Conservation (phyloP, 1,140 invertebrate species). For the Andrena cerasifolii region DNA sequence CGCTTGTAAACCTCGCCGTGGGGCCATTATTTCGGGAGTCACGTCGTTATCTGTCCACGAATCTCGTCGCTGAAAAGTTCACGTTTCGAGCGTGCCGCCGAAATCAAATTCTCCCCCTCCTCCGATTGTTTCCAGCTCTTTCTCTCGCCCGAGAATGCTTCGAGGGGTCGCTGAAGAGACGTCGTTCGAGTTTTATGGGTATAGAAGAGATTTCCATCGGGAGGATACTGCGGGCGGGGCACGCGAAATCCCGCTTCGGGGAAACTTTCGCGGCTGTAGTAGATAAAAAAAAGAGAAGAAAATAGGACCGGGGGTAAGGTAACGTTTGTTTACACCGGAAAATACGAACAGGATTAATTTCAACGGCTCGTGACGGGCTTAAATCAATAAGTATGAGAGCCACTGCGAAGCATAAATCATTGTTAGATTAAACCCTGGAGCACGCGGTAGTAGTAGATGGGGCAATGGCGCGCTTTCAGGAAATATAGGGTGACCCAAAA, state of each 20-base stretch:
- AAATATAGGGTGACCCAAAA: constrained; percentile 79
- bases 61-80: constrained; percentile 19
- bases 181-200: constrained; percentile 5
- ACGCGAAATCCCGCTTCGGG: background rate
- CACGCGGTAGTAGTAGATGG: constrained; percentile 69
- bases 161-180: background rate
- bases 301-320: no score
- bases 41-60: constrained; percentile 12
- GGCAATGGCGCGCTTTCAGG: constrained; percentile 74
- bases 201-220: constrained; percentile 5
- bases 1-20: constrained; percentile 6
- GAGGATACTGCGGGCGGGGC: background rate
- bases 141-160: background rate
- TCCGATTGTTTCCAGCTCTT: background rate
- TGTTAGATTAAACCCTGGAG: constrained; percentile 81
- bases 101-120: constrained; percentile 3
- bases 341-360: constrained; percentile 28
- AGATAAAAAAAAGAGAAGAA: background rate
- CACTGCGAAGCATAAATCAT: constrained; percentile 79
- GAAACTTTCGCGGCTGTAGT: no score
- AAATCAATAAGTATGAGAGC: constrained; percentile 70
- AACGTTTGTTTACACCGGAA: background rate
- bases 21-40: constrained; percentile 6
- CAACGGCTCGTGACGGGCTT: constrained; percentile 20
- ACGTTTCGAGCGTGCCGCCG: background rate